These are phyloP conservation scores for Ericerus pela DNA, from an alignment of 1,140 invertebrate genomes.

Conservation along the genomic window DNA sequence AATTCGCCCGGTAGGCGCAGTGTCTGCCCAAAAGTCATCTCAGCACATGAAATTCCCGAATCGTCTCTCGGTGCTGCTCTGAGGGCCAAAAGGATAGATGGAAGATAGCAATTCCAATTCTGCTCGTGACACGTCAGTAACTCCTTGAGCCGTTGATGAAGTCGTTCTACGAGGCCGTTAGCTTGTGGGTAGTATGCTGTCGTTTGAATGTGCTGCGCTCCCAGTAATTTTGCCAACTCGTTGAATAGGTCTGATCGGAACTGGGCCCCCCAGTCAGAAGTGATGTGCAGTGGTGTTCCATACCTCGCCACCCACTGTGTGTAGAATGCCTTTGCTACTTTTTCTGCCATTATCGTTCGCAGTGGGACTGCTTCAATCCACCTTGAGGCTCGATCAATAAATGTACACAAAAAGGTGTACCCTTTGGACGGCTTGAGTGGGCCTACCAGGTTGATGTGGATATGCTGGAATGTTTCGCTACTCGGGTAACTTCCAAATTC, in stretches of 20 bases:
- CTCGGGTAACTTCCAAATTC: not conserved
- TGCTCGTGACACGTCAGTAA: constrained; percentile 22
- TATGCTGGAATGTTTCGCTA: constrained; percentile 20
- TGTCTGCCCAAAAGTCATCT: constrained; percentile 15
- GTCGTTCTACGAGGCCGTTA: constrained; percentile 24
- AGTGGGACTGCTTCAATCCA: constrained; percentile 27
- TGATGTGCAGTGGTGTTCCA: constrained; percentile 25
- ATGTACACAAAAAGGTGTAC: constrained; percentile 24
- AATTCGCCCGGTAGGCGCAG: not conserved
- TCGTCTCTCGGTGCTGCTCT: constrained; percentile 15
- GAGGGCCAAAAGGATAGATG: constrained; percentile 22
- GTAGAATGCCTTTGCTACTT: constrained; percentile 20
- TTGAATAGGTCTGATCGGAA: constrained; percentile 23
- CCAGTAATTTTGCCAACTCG: not conserved
- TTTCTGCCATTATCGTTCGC: constrained; percentile 25
- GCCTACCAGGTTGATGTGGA: constrained; percentile 36
- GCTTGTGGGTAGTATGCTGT: constrained; percentile 29
- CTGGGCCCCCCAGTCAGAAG: constrained; percentile 27
- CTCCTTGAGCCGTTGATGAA: constrained; percentile 31
- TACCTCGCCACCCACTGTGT: constrained; percentile 26
- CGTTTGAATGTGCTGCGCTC: constrained; percentile 19
- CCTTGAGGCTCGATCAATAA: constrained; percentile 26
- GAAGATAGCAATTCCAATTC: constrained; percentile 22
- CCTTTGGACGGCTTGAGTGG: constrained; percentile 22
- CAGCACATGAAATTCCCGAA: constrained; percentile 22